phyloP scores from a whole-genome alignment of 2,797 vertebrate genomes.

The Neosalanx taihuensis region DNA sequence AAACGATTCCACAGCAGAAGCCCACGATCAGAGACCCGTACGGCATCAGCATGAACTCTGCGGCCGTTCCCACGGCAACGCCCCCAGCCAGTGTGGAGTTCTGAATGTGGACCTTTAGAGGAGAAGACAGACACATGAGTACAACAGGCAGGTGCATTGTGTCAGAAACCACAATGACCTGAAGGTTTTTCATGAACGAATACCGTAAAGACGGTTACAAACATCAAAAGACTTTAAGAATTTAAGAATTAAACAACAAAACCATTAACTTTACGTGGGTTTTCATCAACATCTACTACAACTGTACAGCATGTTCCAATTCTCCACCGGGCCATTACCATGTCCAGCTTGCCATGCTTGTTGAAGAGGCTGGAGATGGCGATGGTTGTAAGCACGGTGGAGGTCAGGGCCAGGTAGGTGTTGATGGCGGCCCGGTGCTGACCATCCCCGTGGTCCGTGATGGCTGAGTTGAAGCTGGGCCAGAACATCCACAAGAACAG shows the following conservation, averaged over 20 bases:
- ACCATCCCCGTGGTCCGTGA: conserved; percentile 84
- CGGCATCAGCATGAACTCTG: conserved; percentile 92
- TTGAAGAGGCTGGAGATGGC: conserved; percentile 87
- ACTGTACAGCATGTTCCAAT: not conserved
- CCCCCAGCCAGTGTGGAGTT: conserved; percentile 93
- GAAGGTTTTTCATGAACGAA: not conserved
- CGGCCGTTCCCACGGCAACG: conserved; percentile 90
- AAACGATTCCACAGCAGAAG: conserved; percentile 84
- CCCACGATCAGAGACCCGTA: conserved; percentile 92
- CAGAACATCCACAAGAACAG: conserved; percentile 98
- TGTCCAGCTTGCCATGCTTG: conserved; percentile 92
- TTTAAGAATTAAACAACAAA: too few species aligned
- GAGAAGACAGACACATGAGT: not conserved
- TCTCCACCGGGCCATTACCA: conserved; percentile 72
- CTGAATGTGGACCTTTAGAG: conserved; percentile 91
- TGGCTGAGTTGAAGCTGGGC: conserved; percentile 97
- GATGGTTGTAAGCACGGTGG: conserved; percentile 86
- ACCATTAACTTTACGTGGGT: too few species aligned
- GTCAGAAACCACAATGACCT: too few species aligned
- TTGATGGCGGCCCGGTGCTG: conserved; percentile 94
- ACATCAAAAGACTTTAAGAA: too few species aligned
- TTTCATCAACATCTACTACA: not conserved
- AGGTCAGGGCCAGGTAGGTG: conserved; percentile 89
- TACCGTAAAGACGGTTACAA: not conserved
- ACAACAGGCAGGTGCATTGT: too few species aligned